phyloP scores from a whole-genome alignment of 2,797 vertebrate species.

The Aselliscus stoliczkanus region DNA sequence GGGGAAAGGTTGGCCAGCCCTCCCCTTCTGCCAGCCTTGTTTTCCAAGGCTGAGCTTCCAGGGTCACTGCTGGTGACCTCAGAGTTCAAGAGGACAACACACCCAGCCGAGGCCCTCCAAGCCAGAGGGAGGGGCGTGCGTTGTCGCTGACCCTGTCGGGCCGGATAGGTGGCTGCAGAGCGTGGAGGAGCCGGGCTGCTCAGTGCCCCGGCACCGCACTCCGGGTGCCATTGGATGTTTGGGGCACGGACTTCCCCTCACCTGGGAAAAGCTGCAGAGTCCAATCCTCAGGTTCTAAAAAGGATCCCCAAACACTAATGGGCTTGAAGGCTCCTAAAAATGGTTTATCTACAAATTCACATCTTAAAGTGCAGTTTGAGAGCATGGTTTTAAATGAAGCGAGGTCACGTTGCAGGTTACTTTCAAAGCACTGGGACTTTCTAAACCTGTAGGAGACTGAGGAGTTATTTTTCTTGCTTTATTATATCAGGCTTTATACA shows the following conservation, averaged over 20 bases:
- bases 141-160: background rate
- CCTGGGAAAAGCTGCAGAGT: background rate
- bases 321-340: background rate
- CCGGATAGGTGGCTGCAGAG: background rate
- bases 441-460: background rate
- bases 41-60: background rate
- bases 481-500: background rate
- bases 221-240: background rate
- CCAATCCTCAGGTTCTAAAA: background rate
- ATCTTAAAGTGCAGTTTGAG: background rate
- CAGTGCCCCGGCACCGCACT: background rate
- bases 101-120: background rate
- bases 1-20: background rate
- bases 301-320: background rate
- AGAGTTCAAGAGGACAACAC: constrained; percentile 40
- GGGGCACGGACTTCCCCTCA: background rate
- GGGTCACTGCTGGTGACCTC: background rate
- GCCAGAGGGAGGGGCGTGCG: background rate
- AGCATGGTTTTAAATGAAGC: background rate
- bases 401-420: background rate
- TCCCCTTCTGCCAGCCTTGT: background rate
- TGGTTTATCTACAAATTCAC: background rate
- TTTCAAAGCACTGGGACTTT: background rate
- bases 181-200: background rate
- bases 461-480: background rate